Evolutionary conservation across 1,140 invertebrate species (phyloP).

Genomic region (Diuraphis noxia): DNA sequence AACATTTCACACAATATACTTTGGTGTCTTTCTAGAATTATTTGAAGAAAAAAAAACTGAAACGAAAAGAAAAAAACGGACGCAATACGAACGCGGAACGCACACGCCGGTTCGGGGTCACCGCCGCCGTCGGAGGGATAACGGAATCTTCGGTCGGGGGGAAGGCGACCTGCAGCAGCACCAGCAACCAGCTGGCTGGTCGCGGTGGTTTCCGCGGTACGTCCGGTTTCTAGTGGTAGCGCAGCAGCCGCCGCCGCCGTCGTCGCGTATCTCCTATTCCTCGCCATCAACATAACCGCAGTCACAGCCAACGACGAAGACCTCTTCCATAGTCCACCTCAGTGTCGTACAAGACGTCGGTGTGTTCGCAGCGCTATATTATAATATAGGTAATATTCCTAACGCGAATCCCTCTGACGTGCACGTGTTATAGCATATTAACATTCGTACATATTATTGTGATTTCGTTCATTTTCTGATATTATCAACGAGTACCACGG

Average conservation of each 20-base stretch:
- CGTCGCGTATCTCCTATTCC: background rate
- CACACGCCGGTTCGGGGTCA: constrained; percentile 29
- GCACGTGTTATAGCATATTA: background rate
- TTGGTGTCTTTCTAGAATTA: background rate
- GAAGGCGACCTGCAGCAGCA: background rate
- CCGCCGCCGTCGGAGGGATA: constrained; percentile 25
- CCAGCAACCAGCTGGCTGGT: background rate
- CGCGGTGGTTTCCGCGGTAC: background rate
- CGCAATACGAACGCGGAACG: background rate
- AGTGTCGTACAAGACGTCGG: constrained; percentile 39
- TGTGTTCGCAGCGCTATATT: background rate
- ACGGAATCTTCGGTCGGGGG: constrained; percentile 1
- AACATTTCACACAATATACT: background rate
- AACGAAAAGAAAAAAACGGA: background rate
- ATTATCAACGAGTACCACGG: background rate
- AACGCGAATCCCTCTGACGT: background rate
- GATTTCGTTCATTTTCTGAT: background rate
- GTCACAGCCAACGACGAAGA: background rate
- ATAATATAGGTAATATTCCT: background rate
- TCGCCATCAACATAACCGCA: background rate
- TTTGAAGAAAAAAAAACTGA: background rate
- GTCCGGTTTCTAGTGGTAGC: constrained; percentile 30
- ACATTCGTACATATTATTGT: background rate
- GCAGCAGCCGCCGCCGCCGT: background rate
- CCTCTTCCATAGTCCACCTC: background rate